Evolutionary conservation across 2,797 vertebrate genomes (phyloP), one percentile per base, ranked within the genome.

Genomic region (Numenius phaeopus): DNA sequence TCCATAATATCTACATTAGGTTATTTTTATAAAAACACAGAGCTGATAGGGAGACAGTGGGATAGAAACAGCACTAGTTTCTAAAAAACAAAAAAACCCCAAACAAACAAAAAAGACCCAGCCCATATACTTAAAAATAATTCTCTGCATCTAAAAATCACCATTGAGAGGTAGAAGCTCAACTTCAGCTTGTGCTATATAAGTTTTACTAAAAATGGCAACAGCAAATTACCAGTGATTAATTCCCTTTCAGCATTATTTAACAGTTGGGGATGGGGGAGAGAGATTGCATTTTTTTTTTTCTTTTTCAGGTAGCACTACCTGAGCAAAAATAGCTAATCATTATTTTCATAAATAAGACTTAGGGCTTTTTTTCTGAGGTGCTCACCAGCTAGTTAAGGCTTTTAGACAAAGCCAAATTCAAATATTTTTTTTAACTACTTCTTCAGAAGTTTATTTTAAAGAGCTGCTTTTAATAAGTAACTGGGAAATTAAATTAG

Each of bases 401-500:
- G 11, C 18, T 90, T 73, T 80, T 58, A 20, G 6, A 54, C 9
- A 14, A 37, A 50, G 5, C 13, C 8, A 65, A 18, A 59, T 87
- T 32, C 10, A 21, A 24, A 7, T 7, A 20, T 49, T 39, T 23
- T 8, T 8, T 59, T 83, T 37, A 14, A 40, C 10, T 64, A 10
- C 1, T 58, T 80, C 6, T 72, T 79, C 18, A 73, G 29, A 77
- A 47, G 5, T 78, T 54, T 58, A 3, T 83, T 86, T 88, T 11
- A 15, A 50, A 49, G 42, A 71, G 13, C 49, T 87, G 12, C 8
- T 71, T 87, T 58, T 58, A 80, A 16, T 30, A 87, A 70, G 40
- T n/a, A 64, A 61, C 24, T 47, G 20, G 11, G 86, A 81, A 77
- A 66, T 39, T 0, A 5, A 77, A 62, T 42, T 0, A 5, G 1